These are phyloP conservation scores for Brenthis ino DNA, from an alignment of 2,888 invertebrate genomes.

Conservation along the genomic window DNA sequence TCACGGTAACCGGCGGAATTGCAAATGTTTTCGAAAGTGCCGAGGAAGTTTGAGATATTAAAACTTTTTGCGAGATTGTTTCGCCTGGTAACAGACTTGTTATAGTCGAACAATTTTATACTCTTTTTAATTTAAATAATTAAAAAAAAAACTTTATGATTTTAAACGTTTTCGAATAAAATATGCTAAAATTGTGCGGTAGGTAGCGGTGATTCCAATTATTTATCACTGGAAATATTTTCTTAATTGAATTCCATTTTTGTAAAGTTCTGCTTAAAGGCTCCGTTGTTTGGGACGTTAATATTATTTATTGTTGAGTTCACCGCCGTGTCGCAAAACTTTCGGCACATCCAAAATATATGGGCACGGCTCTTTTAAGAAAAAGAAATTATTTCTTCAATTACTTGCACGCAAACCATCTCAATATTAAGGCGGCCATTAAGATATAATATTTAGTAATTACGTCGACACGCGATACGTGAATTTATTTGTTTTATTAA, in stretches of 20 bases:
- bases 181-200: background rate
- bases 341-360: slow-evolving; percentile 41
- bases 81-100: slow-evolving; percentile 21
- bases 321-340: slow-evolving; percentile 25
- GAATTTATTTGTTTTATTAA: slow-evolving; percentile 37
- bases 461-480: slow-evolving; percentile 45
- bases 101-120: slow-evolving; percentile 8
- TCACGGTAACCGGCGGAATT: slow-evolving; percentile 29
- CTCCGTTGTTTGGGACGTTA: slow-evolving; percentile 1
- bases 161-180: background rate
- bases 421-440: slow-evolving; percentile 54
- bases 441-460: slow-evolving; percentile 49
- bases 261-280: background rate
- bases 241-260: slow-evolving; percentile 11
- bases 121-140: slow-evolving; percentile 9
- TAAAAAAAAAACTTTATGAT: slow-evolving; percentile 2
- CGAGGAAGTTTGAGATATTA: slow-evolving; percentile 28
- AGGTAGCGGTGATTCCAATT: background rate
- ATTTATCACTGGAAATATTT: slow-evolving; percentile 5
- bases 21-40: slow-evolving; percentile 31
- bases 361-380: slow-evolving; percentile 48
- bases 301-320: background rate
- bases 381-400: slow-evolving; percentile 53
- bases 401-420: slow-evolving; percentile 57
- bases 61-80: slow-evolving; percentile 37